Conservation (phyloP, 2,797 vertebrate genomes). For the Pempheris klunzingeri region DNA sequence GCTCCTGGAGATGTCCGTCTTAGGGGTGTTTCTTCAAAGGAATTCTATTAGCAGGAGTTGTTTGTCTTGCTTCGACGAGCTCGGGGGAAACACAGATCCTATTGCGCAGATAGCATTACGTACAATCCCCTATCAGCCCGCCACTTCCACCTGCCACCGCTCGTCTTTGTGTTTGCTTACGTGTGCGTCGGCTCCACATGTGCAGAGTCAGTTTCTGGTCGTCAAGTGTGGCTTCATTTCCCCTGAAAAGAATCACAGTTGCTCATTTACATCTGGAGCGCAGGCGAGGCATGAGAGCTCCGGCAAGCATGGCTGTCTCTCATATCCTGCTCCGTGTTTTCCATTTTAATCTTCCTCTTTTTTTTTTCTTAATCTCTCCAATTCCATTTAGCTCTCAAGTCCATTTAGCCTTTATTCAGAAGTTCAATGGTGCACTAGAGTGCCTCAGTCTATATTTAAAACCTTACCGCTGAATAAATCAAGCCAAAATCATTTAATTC, state of each 20-base stretch:
- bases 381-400: slow-evolving; percentile 67
- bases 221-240: slow-evolving; percentile 50
- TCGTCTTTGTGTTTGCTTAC: slow-evolving; percentile 25
- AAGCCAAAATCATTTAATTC: slow-evolving; percentile 61
- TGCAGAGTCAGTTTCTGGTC: slow-evolving; percentile 24
- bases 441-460: slow-evolving; percentile 69
- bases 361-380: slow-evolving; percentile 61
- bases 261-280: slow-evolving; percentile 57
- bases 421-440: slow-evolving; percentile 64
- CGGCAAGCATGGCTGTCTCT: slow-evolving; percentile 21
- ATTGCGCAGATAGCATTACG: slow-evolving; percentile 40
- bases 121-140: slow-evolving; percentile 16
- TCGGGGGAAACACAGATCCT: slow-evolving; percentile 42
- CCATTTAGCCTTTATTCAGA: slow-evolving; percentile 65
- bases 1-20: slow-evolving; percentile 47
- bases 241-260: slow-evolving; percentile 39
- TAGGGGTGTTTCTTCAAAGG: slow-evolving; percentile 51
- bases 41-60: slow-evolving; percentile 69
- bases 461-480: slow-evolving; percentile 52
- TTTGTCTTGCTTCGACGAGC: slow-evolving; percentile 61
- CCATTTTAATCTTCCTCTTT: slow-evolving; percentile 62
- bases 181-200: background rate
- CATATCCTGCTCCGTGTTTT: slow-evolving; percentile 57
- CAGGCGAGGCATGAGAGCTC: slow-evolving; percentile 30
- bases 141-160: slow-evolving; percentile 49